Evolutionary conservation across 1,140 invertebrate species (phyloP).

Genomic region (Sinonovacula constricta): DNA sequence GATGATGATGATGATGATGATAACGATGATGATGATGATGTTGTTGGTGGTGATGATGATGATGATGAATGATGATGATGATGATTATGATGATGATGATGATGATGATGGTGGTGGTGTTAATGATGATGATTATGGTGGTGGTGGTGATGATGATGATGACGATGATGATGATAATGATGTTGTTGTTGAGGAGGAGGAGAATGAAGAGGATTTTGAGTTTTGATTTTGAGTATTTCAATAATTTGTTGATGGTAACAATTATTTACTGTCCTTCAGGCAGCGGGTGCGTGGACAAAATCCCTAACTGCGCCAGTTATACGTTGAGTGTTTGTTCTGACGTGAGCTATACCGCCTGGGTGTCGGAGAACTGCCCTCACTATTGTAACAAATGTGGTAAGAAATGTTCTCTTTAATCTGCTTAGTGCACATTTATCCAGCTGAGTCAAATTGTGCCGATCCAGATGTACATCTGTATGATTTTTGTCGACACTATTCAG

Average conservation of each 20-base stretch:
- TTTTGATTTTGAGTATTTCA: not conserved
- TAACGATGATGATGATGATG: not conserved
- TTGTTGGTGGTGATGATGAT: too few relatives aligned
- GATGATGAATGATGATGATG: too few relatives aligned
- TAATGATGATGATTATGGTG: too few relatives aligned
- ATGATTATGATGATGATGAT: too few relatives aligned
- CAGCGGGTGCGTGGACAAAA: not conserved
- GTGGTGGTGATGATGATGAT: not conserved
- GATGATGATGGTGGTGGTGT: too few relatives aligned
- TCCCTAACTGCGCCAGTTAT: not conserved
- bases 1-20: not conserved
- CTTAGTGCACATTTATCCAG: too few relatives aligned
- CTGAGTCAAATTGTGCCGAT: too few relatives aligned
- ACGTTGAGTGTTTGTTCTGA: not conserved
- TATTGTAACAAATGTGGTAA: not conserved
- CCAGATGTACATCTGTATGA: too few relatives aligned
- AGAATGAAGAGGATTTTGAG: not conserved
- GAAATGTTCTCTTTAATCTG: too few relatives aligned
- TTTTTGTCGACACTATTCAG: too few relatives aligned
- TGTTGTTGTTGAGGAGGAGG: not conserved
- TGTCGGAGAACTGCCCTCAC: not conserved
- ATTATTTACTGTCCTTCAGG: not conserved
- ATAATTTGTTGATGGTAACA: not conserved
- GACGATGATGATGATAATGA: not conserved
- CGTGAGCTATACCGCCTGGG: not conserved